Evolutionary conservation across 2,797 vertebrate species (phyloP), one percentile per base, ranked within the genome.

Genomic region (Neosilurus hyrtlii): DNA sequence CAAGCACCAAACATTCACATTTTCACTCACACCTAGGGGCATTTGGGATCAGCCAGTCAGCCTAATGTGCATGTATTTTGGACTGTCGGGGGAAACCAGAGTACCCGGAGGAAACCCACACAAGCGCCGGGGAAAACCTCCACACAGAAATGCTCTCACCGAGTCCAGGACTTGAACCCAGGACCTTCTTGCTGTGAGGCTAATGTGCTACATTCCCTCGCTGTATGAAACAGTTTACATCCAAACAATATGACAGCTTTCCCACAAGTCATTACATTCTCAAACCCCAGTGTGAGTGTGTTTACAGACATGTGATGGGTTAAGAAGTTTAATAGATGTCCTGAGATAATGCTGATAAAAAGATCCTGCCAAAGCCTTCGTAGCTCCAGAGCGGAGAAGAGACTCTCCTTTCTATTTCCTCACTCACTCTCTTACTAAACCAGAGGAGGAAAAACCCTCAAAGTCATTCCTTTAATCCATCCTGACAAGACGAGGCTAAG

Each of bases 391-490:
- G 83, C 73, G 67, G 73, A 77, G 82, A 83, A 62, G 71, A 68
- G 89, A 89, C 88, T 20, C 67, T 81, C 57, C 70, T 73, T 81
- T 81, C 83, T 89, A 88, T 89, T 88, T 89, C 84, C 91, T 90
- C 88, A 83, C 91, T 90, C 88, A 83, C 86, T 88, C 88, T 86
- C 90, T 92, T 90, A 91, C 91, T 92, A 91, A 79, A 82, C 66
- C 74, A 91, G 90, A 86, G 90, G 88, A 91, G 90, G 91, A 93
- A 92, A 92, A 93, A 90, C 89, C 88, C 92, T 93, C 92, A 93
- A 93, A 93, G 93, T 93, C 92, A 93, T 90, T 86, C 89, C 61
- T 91, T 91, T 94, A 94, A 95, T 95, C 93, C 92, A 92, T 93
- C 92, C 88, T 89, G 93, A 94, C 93, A 94, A 93, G 91, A 87